Evolutionary conservation across 2,113 vertebrate species (phyloP), one percentile per base, ranked within the genome.

Genomic region (Ophthalmotilapia sp.): DNA sequence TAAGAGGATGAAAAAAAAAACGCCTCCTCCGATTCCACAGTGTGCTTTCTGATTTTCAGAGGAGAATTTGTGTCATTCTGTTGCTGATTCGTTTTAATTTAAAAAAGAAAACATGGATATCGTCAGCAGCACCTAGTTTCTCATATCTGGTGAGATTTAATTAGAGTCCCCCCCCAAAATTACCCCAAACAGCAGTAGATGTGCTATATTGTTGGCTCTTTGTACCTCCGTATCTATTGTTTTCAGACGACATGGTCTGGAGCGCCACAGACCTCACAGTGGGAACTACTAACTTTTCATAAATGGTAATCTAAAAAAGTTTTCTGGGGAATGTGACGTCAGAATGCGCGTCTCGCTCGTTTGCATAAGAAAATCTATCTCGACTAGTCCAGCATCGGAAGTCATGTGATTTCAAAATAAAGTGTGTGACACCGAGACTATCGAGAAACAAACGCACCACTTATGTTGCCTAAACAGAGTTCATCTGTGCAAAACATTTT

Each of bases 241-340:
- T 77, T 77, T 33, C 26, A 51, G 73, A 51, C 31, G 45, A 77
- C 15, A 5, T 73, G 68, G 17, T 49, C 21, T 40, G 10, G 5
- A 68, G 42, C 33, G 9, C 31, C 70, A 58, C 62, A 58, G n/a
- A 21, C 26, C 13, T 65, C n/a, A 65, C 23, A 14, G 3, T 80
- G 36, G 62, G 54, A 80, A 70, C 23, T 49, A 33, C 6, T 31
- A 5, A 4, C 42, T 29, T 23, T 42, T 40, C 9, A 45, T 58
- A 29, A 60, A 40, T 60, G 21, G 80, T n/a, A 33, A 81, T 2
- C 9, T n/a, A 26, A 62, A 62, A 80, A 83, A 47, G 14, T 84
- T 91, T 90, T 53, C 2, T 19, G 26, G 77, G 91, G 87, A 38
- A 88, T 86, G 58, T 94, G 92, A 95, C 89, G 94, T 90, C 92